Conservation (phyloP, 2,113 vertebrate species). For the Oenanthe oenanthe region DNA sequence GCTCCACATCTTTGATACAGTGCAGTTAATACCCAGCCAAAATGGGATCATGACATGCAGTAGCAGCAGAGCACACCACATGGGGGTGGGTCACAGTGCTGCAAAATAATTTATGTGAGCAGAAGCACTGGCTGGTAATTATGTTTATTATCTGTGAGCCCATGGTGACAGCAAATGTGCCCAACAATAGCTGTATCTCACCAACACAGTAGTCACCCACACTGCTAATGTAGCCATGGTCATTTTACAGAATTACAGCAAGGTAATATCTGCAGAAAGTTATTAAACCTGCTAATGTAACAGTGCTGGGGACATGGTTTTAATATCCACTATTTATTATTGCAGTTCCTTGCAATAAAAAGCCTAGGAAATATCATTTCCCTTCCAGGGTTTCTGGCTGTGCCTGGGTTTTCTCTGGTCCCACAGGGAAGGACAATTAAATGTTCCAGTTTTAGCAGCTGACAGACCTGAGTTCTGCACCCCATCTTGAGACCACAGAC, state of each 20-base stretch:
- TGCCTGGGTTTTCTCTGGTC: background rate
- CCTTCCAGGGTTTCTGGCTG: background rate
- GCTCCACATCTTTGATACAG: background rate
- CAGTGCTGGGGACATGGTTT: background rate
- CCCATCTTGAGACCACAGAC: background rate
- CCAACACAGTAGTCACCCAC: background rate
- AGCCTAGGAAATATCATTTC: background rate
- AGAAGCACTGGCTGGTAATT: background rate
- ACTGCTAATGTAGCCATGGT: background rate
- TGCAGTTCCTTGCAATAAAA: background rate
- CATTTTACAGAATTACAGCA: background rate
- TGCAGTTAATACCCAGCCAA: background rate
- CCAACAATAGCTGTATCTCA: background rate
- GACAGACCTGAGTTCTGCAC: background rate
- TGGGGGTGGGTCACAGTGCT: background rate
- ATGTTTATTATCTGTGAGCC: conserved; percentile 26
- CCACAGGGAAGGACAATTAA: background rate
- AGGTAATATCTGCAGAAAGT: background rate
- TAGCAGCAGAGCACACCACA: background rate
- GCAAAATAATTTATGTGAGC: background rate
- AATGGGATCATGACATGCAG: background rate
- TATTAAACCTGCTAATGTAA: conserved; percentile 1
- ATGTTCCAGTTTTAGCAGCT: background rate
- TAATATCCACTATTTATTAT: conserved; percentile 13
- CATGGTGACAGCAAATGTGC: background rate